phyloP scores from a whole-genome alignment of 2,113 vertebrate genomes.

The Megaceryle torquata region DNA sequence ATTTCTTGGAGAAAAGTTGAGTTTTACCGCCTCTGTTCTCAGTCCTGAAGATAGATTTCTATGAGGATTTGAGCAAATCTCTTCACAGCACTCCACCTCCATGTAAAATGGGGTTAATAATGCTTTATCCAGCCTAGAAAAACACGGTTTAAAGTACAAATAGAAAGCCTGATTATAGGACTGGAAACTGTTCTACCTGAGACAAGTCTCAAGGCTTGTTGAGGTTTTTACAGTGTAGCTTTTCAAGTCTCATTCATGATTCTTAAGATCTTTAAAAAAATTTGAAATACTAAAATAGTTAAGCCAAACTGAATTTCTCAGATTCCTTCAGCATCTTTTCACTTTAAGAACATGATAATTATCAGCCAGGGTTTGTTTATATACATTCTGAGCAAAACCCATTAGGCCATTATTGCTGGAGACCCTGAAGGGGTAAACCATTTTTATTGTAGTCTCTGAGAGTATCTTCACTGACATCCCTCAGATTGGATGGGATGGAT shows the following conservation, averaged over 20 bases:
- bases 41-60: not conserved
- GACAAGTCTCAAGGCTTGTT: not conserved
- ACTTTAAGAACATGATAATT: not conserved
- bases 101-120: not conserved
- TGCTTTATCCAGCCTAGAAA: not conserved
- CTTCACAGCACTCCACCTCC: not conserved
- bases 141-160: not conserved
- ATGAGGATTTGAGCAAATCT: not conserved
- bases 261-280: not conserved
- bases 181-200: not conserved
- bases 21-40: slow-evolving; percentile 31
- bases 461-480: not conserved
- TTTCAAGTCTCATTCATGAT: not conserved
- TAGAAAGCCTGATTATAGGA: not conserved
- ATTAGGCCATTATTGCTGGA: not conserved
- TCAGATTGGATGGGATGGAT: not conserved
- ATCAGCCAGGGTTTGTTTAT: not conserved
- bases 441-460: not conserved
- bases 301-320: not conserved
- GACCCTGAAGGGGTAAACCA: not conserved
- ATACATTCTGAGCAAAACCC: not conserved
- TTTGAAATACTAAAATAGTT: not conserved
- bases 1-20: slow-evolving; percentile 2
- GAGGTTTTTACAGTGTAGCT: not conserved
- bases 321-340: not conserved